Percentiles rank a stretch among this genome's conserved stretches.
phyloP scores from a whole-genome alignment of 2,113 vertebrate species.

The Hippopotamus amphibius region DNA sequence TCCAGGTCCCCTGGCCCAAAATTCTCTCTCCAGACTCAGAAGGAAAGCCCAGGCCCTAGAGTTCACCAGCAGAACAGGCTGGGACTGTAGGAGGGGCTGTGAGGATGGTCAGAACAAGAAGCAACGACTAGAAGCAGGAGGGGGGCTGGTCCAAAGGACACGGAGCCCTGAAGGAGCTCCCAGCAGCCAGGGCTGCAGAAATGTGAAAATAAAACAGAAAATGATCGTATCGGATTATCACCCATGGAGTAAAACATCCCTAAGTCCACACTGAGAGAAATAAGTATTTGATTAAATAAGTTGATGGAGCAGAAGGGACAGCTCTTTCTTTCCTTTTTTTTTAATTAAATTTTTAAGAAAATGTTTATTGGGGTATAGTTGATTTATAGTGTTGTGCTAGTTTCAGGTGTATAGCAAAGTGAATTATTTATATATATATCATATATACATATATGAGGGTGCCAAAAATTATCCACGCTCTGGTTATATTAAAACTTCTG shows the following conservation, averaged over 20 bases:
- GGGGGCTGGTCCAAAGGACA: not conserved
- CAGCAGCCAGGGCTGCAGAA: not conserved
- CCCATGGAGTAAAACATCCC: not conserved
- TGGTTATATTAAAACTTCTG: no score
- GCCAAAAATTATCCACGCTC: no score
- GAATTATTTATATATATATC: no score
- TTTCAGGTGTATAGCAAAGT: no score
- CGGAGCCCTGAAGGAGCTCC: not conserved
- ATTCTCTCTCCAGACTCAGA: not conserved
- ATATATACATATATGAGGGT: no score
- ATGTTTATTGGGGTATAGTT: no score
- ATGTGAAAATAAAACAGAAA: not conserved
- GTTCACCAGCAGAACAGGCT: not conserved
- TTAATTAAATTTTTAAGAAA: no score
- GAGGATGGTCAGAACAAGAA: not conserved
- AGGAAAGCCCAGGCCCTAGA: not conserved
- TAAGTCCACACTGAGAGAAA: not conserved
- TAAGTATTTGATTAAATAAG: slow-evolving; percentile 41
- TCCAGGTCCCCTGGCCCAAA: not conserved
- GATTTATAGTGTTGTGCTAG: no score
- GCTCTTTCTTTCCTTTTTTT: slow-evolving; percentile 12
- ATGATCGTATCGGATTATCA: not conserved
- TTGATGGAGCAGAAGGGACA: not conserved
- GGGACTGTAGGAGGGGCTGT: not conserved
- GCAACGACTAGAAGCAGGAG: not conserved